Evolutionary conservation across 2,113 vertebrate genomes (phyloP), one percentile per base, ranked within the genome.

Genomic region (Picathartes gymnocephalus): DNA sequence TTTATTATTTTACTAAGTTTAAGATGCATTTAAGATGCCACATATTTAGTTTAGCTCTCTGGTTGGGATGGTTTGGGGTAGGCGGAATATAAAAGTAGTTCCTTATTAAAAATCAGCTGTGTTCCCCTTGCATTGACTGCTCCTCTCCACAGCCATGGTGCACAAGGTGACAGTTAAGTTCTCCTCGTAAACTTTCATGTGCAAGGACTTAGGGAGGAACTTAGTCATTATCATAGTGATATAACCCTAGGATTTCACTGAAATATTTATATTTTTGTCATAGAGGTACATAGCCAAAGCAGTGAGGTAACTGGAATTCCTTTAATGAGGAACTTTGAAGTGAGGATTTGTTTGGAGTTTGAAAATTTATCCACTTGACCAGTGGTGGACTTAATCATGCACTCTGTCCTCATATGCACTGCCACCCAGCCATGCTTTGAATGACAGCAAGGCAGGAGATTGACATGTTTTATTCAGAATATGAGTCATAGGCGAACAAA

Each of bases 401-500:
- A 3, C 21, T 66, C 30, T 87, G 45, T 18, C 24, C 62, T 61
- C 39, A 15, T 62, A 7, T 1, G 1, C 39, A 16, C 44, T 81
- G 39, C 44, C 48, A 40, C 24, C 42, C 40, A 62, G 13, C 28
- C 58, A 16, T 42, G 42, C 51, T 62, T 48, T 72, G 42, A 81
- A 65, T 35, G 23, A 57, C 58, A 86, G 24, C 42, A 68, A 81
- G 39, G 44, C 44, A 24, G 28, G 64, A 54, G 37, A 25, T 53
- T 60, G 13, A 54, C 0, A 0, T 21, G 15, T 62, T 94, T 62
- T 58, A 62, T 68, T 76, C 33, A 62, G 33, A 87, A 42, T n/a
- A 44, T 0, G 0, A 87, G 15, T 58, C 39, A 53, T 1, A 57
- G n/a, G 35, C 11, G 8, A 61, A 27, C 15, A 13, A 24, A 68